Percentiles rank a stretch among this genome's conserved stretches.
Evolutionary conservation across 2,797 vertebrate genomes (phyloP).

Genomic region (Trachurus trachurus): DNA sequence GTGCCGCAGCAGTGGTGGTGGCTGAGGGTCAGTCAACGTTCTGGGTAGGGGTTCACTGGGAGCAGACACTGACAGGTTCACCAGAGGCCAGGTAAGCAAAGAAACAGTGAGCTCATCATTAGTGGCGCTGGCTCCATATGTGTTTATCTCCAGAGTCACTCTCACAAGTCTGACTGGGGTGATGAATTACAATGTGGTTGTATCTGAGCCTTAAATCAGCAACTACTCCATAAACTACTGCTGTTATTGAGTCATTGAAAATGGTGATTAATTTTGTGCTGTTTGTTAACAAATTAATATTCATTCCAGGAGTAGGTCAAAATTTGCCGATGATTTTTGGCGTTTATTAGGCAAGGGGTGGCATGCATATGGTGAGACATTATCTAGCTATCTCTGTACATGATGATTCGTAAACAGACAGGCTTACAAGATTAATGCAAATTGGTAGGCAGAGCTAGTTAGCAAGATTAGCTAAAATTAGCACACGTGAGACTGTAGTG

Average conservation of each 20-base stretch:
- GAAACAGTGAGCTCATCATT: constrained; percentile 37
- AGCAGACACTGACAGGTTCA: constrained; percentile 11
- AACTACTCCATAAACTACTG: neutral
- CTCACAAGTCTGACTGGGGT: neutral
- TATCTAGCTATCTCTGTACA: neutral
- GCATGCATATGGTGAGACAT: too few species aligned
- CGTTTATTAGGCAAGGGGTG: too few species aligned
- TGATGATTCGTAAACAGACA: neutral
- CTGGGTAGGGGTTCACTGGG: constrained; percentile 5
- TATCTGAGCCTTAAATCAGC: neutral
- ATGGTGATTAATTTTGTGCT: neutral
- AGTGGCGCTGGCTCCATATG: constrained; percentile 13
- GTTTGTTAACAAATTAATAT: neutral
- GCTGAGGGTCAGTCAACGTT: constrained; percentile 10
- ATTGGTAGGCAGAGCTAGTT: neutral
- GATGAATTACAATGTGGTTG: neutral
- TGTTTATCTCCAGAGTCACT: constrained; percentile 7
- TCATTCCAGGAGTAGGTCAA: neutral
- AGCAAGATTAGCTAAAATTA: neutral
- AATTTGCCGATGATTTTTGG: neutral
- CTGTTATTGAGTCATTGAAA: neutral
- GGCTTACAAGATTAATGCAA: neutral
- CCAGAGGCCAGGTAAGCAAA: constrained; percentile 13
- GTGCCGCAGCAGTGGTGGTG: neutral
- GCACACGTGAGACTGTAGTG: too few species aligned